These are phyloP conservation scores for Setipinna tenuifilis DNA, from an alignment of 2,797 vertebrate genomes.

Conservation along the genomic window DNA sequence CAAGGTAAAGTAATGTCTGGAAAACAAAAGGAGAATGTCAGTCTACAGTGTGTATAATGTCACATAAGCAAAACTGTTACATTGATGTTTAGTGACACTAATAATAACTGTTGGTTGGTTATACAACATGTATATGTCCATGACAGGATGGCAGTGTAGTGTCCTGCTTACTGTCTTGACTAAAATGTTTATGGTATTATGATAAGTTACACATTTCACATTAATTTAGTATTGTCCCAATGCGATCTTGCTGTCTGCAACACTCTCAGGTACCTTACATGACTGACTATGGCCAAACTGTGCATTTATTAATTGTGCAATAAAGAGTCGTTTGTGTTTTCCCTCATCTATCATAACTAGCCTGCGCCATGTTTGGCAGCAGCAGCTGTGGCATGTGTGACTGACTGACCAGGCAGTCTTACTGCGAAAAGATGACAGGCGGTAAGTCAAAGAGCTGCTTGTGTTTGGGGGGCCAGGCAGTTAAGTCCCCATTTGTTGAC, in stretches of 20 bases:
- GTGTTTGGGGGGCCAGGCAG: slow-evolving; percentile 29
- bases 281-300: no score
- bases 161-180: neutral
- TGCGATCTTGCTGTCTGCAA: no score
- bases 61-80: neutral
- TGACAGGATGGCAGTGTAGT: neutral
- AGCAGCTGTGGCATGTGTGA: neutral
- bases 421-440: neutral
- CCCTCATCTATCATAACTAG: neutral
- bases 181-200: neutral
- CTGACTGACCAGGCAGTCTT: neutral
- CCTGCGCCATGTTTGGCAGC: neutral
- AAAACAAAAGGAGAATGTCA: neutral
- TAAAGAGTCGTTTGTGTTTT: neutral
- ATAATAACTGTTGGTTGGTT: neutral
- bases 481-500: slow-evolving; percentile 22
- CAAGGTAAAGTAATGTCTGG: neutral
- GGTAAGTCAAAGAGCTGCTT: slow-evolving; percentile 30
- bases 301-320: neutral
- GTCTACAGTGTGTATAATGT: neutral
- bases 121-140: neutral
- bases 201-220: no score
- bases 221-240: no score
- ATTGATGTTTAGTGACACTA: neutral
- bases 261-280: no score